A percentile compares a stretch with the other conserved stretches of the same genome.
Conservation (phyloP, 1,140 invertebrate genomes). For the Scaptodrosophila lebanonensis region DNA sequence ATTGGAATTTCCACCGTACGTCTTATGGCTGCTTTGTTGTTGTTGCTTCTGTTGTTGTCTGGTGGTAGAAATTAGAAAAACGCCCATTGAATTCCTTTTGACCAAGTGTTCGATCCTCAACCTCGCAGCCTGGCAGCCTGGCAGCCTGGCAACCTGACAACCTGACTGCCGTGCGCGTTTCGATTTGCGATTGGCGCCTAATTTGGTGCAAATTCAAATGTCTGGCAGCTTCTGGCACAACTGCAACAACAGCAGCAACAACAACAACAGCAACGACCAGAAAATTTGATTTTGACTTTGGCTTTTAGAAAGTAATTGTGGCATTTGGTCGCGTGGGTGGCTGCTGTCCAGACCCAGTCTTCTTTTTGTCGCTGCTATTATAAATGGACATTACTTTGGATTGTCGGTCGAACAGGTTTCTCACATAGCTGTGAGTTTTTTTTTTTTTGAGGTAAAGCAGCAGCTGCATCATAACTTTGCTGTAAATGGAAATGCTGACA, state of each 20-base stretch:
- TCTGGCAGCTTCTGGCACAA: slow-evolving; percentile 15
- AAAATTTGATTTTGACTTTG: slow-evolving; percentile 24
- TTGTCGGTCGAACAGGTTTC: slow-evolving; percentile 64
- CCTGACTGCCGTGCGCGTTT: slow-evolving; percentile 9
- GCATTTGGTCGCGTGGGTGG: slow-evolving; percentile 51
- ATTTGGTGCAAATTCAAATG: slow-evolving; percentile 71
- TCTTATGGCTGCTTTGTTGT: slow-evolving; percentile 7
- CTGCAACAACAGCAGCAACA: too few species aligned
- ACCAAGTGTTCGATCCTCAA: slow-evolving; percentile 3
- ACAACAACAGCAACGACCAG: neutral
- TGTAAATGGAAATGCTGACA: too few species aligned
- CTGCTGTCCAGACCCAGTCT: slow-evolving; percentile 9
- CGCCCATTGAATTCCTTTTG: slow-evolving; percentile 65
- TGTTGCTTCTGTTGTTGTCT: slow-evolving; percentile 9
- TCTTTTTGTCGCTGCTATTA: slow-evolving; percentile 34
- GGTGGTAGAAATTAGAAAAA: slow-evolving; percentile 65
- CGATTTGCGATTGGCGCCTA: slow-evolving; percentile 60
- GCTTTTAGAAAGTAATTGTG: slow-evolving; percentile 69
- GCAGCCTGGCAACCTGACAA: neutral
- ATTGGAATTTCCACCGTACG: slow-evolving; percentile 28
- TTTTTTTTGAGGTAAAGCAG: slow-evolving; percentile 14
- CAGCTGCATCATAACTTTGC: too few species aligned
- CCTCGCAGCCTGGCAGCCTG: slow-evolving; percentile 4
- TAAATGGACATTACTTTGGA: slow-evolving; percentile 72
- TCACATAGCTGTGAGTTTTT: slow-evolving; percentile 29